A percentile compares a stretch with the other conserved stretches of the same genome.
These are phyloP conservation scores for Nemotelus pantherinus DNA, from an alignment of 2,888 invertebrate genomes.

Conservation along the genomic window DNA sequence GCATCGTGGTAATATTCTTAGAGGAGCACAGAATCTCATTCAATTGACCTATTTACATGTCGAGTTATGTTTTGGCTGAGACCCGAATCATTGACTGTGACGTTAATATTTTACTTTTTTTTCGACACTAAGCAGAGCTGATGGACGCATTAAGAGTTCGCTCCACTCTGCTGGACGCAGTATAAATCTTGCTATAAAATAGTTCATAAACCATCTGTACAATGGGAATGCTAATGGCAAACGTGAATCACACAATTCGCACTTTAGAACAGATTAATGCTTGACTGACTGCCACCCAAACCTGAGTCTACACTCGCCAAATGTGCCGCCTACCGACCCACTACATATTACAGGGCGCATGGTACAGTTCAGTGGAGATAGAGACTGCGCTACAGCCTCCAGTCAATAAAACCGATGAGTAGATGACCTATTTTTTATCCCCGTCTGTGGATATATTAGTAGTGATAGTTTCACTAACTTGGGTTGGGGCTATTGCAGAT, in stretches of 20 bases:
- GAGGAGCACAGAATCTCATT: no score
- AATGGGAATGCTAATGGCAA: slow-evolving; percentile 41
- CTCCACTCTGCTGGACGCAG: slow-evolving; percentile 15
- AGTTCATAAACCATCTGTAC: slow-evolving; percentile 33
- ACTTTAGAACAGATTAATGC: slow-evolving; percentile 34
- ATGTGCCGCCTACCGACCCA: not conserved
- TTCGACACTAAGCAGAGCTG: no score
- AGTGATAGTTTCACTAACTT: no score
- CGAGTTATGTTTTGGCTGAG: no score
- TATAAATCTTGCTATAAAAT: slow-evolving; percentile 41
- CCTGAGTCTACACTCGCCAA: not conserved
- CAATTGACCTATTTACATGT: no score
- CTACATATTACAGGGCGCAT: slow-evolving; percentile 6
- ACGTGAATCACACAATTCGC: slow-evolving; percentile 37
- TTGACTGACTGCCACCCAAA: slow-evolving; percentile 33
- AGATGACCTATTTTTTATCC: slow-evolving; percentile 29
- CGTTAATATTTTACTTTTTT: no score
- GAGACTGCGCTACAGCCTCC: not conserved
- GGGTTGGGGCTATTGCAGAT: slow-evolving; percentile 18
- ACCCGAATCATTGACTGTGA: no score
- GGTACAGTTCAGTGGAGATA: slow-evolving; percentile 12
- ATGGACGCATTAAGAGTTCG: slow-evolving; percentile 19
- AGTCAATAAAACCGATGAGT: slow-evolving; percentile 39
- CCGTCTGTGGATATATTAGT: slow-evolving; percentile 8
- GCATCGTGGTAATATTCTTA: no score